Percentiles rank a stretch among this genome's conserved stretches.
Conservation (phyloP, 2,888 invertebrate species). For the Noctua janthe region DNA sequence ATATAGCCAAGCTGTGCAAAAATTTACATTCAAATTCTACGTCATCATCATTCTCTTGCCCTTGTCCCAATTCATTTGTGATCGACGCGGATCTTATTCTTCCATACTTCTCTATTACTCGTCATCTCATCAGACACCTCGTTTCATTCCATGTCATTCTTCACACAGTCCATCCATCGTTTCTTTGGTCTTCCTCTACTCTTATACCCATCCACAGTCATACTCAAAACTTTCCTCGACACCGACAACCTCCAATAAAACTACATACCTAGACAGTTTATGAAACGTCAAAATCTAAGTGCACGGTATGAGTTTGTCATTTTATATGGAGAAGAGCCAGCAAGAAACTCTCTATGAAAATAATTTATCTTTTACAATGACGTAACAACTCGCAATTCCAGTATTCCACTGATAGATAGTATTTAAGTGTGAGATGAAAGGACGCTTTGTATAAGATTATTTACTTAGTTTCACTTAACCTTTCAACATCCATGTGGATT, state of each 20-base stretch:
- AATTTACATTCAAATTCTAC: neutral
- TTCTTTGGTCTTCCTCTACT: too few species aligned
- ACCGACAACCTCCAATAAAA: neutral
- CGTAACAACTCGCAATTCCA: neutral
- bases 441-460: neutral
- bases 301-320: neutral
- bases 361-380: neutral
- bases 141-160: too few species aligned
- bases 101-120: too few species aligned
- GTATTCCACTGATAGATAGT: neutral
- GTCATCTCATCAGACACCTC: too few species aligned
- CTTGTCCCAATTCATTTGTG: too few species aligned
- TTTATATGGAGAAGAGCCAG: neutral
- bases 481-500: neutral
- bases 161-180: too few species aligned
- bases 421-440: neutral
- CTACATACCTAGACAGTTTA: neutral
- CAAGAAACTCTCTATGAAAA: neutral
- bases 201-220: too few species aligned
- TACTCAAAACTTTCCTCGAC: too few species aligned
- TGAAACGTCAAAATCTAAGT: neutral
- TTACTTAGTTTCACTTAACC: neutral
- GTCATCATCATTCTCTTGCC: too few species aligned
- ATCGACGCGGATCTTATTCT: too few species aligned
- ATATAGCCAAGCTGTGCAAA: neutral